These are phyloP conservation scores for Perca schrenkii DNA, from an alignment of 2,113 vertebrate species.

Conservation along the genomic window DNA sequence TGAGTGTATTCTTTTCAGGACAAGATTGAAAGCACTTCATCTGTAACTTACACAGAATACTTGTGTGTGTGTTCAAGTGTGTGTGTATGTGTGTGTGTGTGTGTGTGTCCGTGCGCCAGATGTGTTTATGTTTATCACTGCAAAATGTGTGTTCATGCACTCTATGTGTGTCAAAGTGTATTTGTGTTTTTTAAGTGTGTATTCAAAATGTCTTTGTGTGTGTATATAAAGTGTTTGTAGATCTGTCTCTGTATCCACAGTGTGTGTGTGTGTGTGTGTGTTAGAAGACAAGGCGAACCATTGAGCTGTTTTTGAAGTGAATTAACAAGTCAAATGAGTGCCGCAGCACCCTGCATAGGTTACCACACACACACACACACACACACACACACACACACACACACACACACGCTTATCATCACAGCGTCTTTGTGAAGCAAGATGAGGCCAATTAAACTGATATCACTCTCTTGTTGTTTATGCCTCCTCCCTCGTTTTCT, in stretches of 20 bases:
- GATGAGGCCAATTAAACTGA: constrained; percentile 77
- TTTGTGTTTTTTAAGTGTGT: constrained; percentile 15
- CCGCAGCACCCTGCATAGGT: constrained; percentile 76
- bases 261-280: constrained; percentile 56
- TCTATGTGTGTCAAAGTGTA: background rate
- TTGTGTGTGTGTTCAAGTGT: background rate
- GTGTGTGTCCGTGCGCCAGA: constrained; percentile 15
- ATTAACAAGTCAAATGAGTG: constrained; percentile 84
- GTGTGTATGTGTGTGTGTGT: background rate
- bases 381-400: constrained; percentile 56
- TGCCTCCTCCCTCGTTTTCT: constrained; percentile 32
- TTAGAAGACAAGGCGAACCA: constrained; percentile 72
- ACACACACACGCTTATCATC: constrained; percentile 67
- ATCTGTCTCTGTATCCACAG: background rate
- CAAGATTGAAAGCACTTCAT: constrained; percentile 77
- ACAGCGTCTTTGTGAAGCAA: constrained; percentile 72
- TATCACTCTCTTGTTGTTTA: constrained; percentile 63
- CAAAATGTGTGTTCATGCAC: constrained; percentile 12
- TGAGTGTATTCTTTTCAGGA: constrained; percentile 69
- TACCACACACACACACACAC: constrained; percentile 62
- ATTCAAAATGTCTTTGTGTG: background rate
- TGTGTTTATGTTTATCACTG: constrained; percentile 29
- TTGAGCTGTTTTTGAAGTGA: constrained; percentile 80
- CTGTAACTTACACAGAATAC: constrained; percentile 64
- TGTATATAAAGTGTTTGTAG: constrained; percentile 11